Evolutionary conservation across 2,888 invertebrate genomes (phyloP).

Genomic region (Tanytarsus gracilentus): DNA sequence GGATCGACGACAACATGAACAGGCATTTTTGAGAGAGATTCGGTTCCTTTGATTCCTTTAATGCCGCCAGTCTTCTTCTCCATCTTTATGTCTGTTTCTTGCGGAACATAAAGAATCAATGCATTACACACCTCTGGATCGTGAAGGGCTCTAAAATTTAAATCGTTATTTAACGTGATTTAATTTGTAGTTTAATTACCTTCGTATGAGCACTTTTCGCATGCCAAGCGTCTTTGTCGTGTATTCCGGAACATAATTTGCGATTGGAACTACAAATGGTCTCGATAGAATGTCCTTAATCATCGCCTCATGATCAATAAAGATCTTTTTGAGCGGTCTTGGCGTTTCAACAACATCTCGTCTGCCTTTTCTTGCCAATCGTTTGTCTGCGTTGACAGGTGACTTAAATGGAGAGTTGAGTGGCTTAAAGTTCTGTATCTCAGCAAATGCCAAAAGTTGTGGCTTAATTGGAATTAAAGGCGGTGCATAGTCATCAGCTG

Average conservation of each 20-base stretch:
- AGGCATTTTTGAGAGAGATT: conserved; percentile 53
- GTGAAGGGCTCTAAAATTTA: conserved; percentile 57
- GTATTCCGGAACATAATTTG: conserved; percentile 70
- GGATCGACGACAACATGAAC: conserved; percentile 99
- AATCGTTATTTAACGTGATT: not conserved
- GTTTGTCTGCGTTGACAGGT: no score
- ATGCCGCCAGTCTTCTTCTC: conserved; percentile 32
- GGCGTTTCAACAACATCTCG: not conserved
- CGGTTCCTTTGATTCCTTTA: conserved; percentile 79
- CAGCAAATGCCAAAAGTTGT: no score
- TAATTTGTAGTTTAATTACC: conserved; percentile 42
- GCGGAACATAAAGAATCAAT: conserved; percentile 77
- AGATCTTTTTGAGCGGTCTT: conserved; percentile 33
- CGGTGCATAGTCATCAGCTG: no score
- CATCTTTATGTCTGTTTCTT: conserved; percentile 43
- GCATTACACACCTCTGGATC: conserved; percentile 91
- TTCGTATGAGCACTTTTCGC: conserved; percentile 47
- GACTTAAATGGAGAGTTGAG: no score
- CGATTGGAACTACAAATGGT: conserved; percentile 89
- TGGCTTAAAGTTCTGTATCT: no score
- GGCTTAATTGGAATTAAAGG: no score
- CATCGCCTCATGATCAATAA: conserved; percentile 63
- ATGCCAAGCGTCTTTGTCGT: conserved; percentile 73
- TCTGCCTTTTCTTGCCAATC: not conserved
- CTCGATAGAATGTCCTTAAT: conserved; percentile 72